These are phyloP conservation scores for Drosophila heteroneura DNA, from an alignment of 2,888 invertebrate species.

Conservation along the genomic window DNA sequence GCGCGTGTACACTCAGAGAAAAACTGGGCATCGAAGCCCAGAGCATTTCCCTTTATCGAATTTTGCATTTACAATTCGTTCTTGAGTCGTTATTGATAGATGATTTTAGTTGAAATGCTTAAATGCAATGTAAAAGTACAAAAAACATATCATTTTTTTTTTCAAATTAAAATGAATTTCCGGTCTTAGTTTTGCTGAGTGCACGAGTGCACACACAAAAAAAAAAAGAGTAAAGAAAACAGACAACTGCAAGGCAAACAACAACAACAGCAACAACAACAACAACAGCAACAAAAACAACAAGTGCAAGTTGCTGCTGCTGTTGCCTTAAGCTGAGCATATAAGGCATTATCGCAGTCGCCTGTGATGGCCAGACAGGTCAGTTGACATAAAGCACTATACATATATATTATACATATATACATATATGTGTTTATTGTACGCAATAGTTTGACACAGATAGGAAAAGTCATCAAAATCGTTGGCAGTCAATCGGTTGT, in stretches of 20 bases:
- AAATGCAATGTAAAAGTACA: neutral
- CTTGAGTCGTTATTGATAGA: neutral
- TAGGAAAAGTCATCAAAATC: slow-evolving; percentile 36
- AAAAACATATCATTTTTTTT: neutral
- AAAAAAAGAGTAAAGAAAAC: slow-evolving; percentile 53
- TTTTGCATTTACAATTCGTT: neutral
- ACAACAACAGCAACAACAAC: slow-evolving; percentile 29
- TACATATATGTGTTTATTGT: slow-evolving; percentile 13
- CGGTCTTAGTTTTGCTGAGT: neutral
- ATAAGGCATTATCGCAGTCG: slow-evolving; percentile 48
- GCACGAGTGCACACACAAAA: neutral
- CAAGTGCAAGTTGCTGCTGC: slow-evolving; percentile 63
- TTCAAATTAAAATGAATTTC: neutral
- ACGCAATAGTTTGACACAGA: slow-evolving; percentile 54
- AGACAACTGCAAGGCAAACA: slow-evolving; percentile 66
- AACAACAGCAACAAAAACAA: slow-evolving; percentile 34
- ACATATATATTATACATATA: neutral
- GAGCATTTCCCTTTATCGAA: neutral
- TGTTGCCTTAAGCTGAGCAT: slow-evolving; percentile 45
- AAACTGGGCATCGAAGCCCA: neutral
- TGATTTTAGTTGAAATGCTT: neutral
- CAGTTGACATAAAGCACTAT: slow-evolving; percentile 24
- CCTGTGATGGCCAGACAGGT: slow-evolving; percentile 28
- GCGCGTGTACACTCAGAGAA: slow-evolving; percentile 4
- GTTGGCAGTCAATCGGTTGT: neutral